These are phyloP conservation scores for Mesembrinibis cayennensis DNA, from an alignment of 2,113 vertebrate genomes.

Conservation along the genomic window DNA sequence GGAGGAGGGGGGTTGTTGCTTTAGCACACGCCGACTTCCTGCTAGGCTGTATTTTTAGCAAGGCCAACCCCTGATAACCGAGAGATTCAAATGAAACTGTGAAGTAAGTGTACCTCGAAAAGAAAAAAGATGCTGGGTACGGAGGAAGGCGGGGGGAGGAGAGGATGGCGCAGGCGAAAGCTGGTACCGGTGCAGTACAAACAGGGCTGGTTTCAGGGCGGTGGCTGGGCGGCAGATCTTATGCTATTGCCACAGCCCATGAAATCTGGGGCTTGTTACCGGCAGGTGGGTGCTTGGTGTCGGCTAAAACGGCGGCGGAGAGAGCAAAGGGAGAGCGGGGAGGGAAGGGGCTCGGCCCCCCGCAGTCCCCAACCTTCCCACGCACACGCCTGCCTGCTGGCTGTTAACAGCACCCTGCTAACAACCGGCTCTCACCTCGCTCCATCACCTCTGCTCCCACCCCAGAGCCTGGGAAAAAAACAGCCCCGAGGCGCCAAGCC, in stretches of 20 bases:
- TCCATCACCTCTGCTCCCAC: not conserved
- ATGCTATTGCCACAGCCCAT: rapidly evolving
- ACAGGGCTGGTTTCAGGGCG: not conserved
- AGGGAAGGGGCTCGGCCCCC: not conserved
- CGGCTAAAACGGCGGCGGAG: rapidly evolving
- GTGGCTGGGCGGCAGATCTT: not conserved
- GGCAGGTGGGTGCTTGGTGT: not conserved
- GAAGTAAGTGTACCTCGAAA: not conserved
- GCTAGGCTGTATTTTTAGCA: constrained; percentile 44
- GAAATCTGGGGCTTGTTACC: not conserved
- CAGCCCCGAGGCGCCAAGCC: not conserved
- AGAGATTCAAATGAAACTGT: not conserved
- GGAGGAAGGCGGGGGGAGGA: not conserved
- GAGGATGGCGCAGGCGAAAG: not conserved
- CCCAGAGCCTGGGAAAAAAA: constrained; percentile 53
- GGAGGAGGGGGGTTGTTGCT: not conserved
- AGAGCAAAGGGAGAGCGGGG: not conserved
- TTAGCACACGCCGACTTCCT: not conserved
- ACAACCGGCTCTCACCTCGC: constrained; percentile 46
- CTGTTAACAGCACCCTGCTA: constrained; percentile 49
- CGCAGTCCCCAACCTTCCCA: constrained; percentile 38
- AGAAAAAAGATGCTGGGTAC: not conserved
- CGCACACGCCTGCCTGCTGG: constrained; percentile 6
- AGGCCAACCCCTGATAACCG: not conserved
- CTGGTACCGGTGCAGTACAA: not conserved